Base-by-base conservation (phyloP, 2,888 invertebrate species). In the Physocephala rufipes region DNA sequence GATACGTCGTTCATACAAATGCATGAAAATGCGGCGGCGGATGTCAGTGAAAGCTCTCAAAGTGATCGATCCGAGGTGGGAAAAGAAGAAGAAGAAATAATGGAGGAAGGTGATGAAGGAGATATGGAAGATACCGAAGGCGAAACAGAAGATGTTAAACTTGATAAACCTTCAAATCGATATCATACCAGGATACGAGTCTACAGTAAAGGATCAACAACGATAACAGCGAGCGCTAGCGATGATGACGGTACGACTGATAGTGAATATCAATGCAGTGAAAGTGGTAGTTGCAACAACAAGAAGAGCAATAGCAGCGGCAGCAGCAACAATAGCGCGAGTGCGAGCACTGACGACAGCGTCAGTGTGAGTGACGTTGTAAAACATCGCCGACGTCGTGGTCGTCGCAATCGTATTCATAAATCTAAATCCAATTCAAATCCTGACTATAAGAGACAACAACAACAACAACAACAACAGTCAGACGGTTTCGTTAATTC, bases 11-110 rank as follows among this genome's bases (percentile, higher is more conserved):
- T 36, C 16, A 26, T 53, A 78, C 82, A 58, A 75, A 78, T 79
- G 78, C 78, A 76, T 67, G 71, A 78, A 74, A 77, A 85, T 78
- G 82, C 74, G 74, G 66, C 76, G 77, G 58, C 74, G 73, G 76
- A 76, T 77, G 4, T 53, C 80, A 77, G 73, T 73, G 76, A 71
- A 76, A 74, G 74, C 62, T 51, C 71, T 30, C 75, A 78, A 77
- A 74, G 75, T 71, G 71, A 77, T 75, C 75, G 76, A 74, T 69
- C 76, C 75, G 71, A 78, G 75, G 70, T 79, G 78, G 79, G 78
- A 76, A 78, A 79, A 75, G 71, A 73, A 74, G 61, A 19, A 68
- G 59, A 49, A 72, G 36, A 58, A 36, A n/a, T n/a, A n/a, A n/a
- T n/a, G n/a, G n/a, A n/a, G n/a, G n/a, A n/a, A n/a, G n/a, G n/a